These are phyloP conservation scores for Carassius carassius DNA, from an alignment of 2,113 vertebrate species.

Conservation along the genomic window DNA sequence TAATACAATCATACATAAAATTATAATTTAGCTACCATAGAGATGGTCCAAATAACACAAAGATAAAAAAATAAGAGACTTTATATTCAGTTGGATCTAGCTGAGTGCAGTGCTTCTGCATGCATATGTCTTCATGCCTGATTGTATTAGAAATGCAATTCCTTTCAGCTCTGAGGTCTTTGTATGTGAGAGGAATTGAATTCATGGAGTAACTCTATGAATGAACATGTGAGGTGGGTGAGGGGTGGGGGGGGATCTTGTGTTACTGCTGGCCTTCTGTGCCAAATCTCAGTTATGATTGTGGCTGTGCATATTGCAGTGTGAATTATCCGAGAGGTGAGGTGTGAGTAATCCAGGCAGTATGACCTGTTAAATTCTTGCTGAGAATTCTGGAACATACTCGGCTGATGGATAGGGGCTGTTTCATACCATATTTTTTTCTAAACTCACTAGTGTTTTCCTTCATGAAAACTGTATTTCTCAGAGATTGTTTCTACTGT, in stretches of 20 bases:
- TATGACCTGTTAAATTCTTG: not conserved
- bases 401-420: not conserved
- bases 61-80: not conserved
- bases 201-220: not conserved
- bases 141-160: constrained; percentile 10
- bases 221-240: not conserved
- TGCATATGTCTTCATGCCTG: not conserved
- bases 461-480: not conserved
- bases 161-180: not conserved
- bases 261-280: constrained; percentile 21
- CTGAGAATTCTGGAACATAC: constrained; percentile 11
- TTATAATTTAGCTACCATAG: not conserved
- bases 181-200: constrained; percentile 15
- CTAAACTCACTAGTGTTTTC: not conserved
- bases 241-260: not conserved
- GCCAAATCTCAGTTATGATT: constrained; percentile 1
- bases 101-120: not conserved
- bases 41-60: not conserved
- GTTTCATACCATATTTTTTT: not conserved
- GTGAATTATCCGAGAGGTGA: not conserved
- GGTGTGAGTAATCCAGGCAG: constrained; percentile 2
- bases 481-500: not conserved
- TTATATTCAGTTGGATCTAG: not conserved
- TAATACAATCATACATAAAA: not conserved
- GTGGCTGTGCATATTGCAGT: constrained; percentile 22